Percentiles rank a stretch among this genome's conserved stretches.
phyloP scores from a whole-genome alignment of 2,113 vertebrate species.

The Salminus brasiliensis region DNA sequence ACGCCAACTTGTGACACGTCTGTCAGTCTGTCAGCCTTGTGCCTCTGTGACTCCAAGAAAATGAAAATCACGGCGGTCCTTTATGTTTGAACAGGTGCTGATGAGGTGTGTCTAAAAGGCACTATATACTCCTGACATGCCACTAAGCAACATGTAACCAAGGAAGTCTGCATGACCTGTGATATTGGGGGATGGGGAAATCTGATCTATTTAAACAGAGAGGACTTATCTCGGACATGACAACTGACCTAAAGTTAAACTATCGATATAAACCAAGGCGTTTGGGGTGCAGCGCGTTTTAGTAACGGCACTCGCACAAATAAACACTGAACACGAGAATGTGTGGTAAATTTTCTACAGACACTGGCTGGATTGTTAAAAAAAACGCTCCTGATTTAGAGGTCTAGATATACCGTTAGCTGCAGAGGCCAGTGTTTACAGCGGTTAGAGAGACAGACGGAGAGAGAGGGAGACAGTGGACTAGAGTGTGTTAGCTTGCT shows the following conservation, averaged over 20 bases:
- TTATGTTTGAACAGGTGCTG: conserved; percentile 20
- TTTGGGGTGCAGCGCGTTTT: neutral
- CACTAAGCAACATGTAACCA: conserved; percentile 46
- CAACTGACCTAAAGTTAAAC: neutral
- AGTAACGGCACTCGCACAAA: neutral
- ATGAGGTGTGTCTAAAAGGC: conserved; percentile 13
- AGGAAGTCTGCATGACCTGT: conserved; percentile 20
- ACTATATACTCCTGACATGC: conserved; percentile 25
- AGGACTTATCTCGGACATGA: neutral
- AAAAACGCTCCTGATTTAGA: neutral
- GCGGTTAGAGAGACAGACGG: no score
- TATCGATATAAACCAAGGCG: neutral
- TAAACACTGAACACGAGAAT: neutral
- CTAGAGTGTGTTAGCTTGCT: no score
- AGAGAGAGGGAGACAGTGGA: no score
- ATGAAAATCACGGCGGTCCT: neutral
- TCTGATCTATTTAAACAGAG: neutral
- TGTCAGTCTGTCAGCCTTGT: no score
- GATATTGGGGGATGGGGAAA: neutral
- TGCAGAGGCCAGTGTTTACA: no score
- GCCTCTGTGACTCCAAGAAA: no score
- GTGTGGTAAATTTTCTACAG: neutral
- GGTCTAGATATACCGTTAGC: neutral
- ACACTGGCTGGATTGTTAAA: neutral
- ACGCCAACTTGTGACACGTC: no score